Conservation (phyloP, 2,797 vertebrate species). For the Cichlasoma orientale region DNA sequence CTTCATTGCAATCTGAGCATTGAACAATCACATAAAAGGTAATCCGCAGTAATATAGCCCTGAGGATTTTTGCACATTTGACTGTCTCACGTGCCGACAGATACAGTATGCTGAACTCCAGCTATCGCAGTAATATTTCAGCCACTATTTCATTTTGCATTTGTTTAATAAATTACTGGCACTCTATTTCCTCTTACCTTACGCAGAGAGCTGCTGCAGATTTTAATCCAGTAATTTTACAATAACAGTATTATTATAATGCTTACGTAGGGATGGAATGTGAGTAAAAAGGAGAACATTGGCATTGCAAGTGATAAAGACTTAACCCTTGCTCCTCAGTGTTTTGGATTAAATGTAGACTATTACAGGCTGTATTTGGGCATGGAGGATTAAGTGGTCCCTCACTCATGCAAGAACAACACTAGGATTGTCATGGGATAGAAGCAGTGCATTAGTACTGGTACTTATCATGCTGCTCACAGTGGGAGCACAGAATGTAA, state of each 20-base stretch:
- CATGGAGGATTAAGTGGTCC: conserved; percentile 56
- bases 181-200: conserved; percentile 25
- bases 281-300: conserved; percentile 38
- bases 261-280: conserved; percentile 35
- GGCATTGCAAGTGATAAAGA: conserved; percentile 42
- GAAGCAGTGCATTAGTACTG: conserved; percentile 31
- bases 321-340: conserved; percentile 58
- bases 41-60: conserved; percentile 3
- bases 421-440: conserved; percentile 49
- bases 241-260: conserved; percentile 44
- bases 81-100: neutral
- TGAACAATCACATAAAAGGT: conserved; percentile 5
- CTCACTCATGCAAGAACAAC: conserved; percentile 52
- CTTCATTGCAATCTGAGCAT: neutral
- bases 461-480: conserved; percentile 35
- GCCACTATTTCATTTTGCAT: conserved; percentile 24
- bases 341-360: conserved; percentile 63
- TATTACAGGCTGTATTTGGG: conserved; percentile 48
- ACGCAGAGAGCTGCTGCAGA: conserved; percentile 41
- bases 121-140: neutral
- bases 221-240: conserved; percentile 53
- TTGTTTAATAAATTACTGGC: conserved; percentile 44
- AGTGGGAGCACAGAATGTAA: conserved; percentile 23
- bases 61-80: conserved; percentile 20
- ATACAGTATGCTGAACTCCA: neutral